Evolutionary conservation across 2,113 vertebrate genomes (phyloP).

Genomic region (Oostethus manadensis): DNA sequence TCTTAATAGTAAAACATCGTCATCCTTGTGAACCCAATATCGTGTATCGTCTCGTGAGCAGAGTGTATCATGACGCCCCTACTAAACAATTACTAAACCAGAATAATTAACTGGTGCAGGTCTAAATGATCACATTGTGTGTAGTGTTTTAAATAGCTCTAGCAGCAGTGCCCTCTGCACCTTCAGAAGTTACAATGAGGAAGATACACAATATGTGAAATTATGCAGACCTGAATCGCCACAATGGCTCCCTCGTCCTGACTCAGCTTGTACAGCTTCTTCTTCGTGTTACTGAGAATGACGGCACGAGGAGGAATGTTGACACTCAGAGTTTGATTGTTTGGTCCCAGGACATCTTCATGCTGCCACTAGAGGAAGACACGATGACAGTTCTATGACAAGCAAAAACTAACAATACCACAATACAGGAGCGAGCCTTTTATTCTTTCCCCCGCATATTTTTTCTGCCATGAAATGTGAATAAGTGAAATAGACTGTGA

Average conservation of each 20-base stretch:
- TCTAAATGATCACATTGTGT: too few species aligned
- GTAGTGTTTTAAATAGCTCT: too few species aligned
- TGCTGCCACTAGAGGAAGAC: constrained; percentile 86
- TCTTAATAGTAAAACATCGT: too few species aligned
- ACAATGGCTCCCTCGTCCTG: constrained; percentile 91
- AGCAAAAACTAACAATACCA: neutral
- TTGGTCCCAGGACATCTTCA: constrained; percentile 87
- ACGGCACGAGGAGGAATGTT: constrained; percentile 87
- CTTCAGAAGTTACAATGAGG: neutral
- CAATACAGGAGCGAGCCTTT: neutral
- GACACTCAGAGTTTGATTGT: constrained; percentile 85
- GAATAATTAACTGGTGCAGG: too few species aligned
- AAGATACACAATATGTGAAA: neutral
- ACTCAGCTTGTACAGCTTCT: constrained; percentile 93
- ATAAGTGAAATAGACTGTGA: too few species aligned
- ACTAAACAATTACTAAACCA: too few species aligned
- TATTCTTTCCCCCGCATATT: too few species aligned
- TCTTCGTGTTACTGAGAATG: constrained; percentile 95
- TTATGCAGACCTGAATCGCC: constrained; percentile 79
- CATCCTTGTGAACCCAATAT: too few species aligned
- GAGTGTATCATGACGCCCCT: too few species aligned
- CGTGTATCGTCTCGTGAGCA: too few species aligned
- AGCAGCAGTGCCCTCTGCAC: too few species aligned
- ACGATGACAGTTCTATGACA: neutral
- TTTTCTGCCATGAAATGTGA: too few species aligned